Base-by-base conservation (phyloP, 2,113 vertebrate genomes). In the Helogale parvula region DNA sequence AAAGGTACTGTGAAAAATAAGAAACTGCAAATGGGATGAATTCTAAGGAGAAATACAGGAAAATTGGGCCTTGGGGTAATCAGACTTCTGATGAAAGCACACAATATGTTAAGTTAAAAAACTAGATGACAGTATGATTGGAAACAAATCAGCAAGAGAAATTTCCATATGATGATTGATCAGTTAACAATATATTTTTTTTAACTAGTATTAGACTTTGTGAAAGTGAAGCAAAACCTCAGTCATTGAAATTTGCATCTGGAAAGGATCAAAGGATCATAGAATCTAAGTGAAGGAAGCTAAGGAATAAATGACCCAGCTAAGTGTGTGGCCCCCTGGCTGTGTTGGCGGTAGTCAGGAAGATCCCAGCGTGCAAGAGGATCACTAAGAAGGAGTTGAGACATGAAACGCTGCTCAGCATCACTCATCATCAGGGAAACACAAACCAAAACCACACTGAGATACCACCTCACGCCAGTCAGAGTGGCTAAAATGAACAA, bases 11-110 rank as follows among this genome's bases (percentile, higher is more conserved):
- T 19, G 38, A 47, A 88, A 80, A 74, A 41, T 3, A 72, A 41
- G 6, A 29, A 77, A 65, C 52, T 77, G 25, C 21, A 11, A 35
- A 27, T 29, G 19, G 29, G 17, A 45, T 80, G 35, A 90, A 96
- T 94, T 88, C 47, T 81, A 66, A 85, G 60, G 74, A 76, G 57
- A 96, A 60, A 66, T 88, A 27, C 60, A 77, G 54, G 72, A 88
- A 76, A 84, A 86, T 21, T 14, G 19, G 35, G 27, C n/a, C 63
- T 27, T 4, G 13, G 45, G 41, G 21, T 93, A 90, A 35, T 63
- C 41, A 41, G 91, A 71, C 31, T 81, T 71, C 77, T 93, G 41
- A 85, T 85, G 91, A 93, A 96, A 88, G 45, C 21, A 81, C 11
- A 19, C 11, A n/a, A 38, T 94, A 35, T 90, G 21, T 74, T 87